Evolutionary conservation across 2,113 vertebrate genomes (phyloP), one percentile per base, ranked within the genome.

Genomic region (Heterotilapia buettikoferi): DNA sequence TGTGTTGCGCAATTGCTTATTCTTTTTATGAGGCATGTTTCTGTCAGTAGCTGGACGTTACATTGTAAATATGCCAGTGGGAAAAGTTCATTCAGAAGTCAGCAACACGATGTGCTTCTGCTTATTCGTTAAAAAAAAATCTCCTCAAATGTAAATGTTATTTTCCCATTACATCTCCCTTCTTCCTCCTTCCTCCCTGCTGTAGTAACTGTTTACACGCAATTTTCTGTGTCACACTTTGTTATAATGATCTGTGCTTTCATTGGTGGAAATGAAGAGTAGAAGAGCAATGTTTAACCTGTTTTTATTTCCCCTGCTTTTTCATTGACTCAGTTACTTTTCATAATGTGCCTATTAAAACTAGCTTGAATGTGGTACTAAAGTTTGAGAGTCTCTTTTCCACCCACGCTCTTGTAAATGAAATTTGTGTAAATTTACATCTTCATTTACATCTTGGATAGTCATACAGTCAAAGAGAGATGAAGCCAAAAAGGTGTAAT

Each of bases 221-320:
- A 19, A 2, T 16, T 53, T 36, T 24, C 57, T 73, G 11, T 47
- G 3, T 29, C 7, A 18, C 12, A 26, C 71, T 38, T 80, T 84
- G 50, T 89, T 53, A 26, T n/a, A 5, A 78, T 56, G n/a, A 61
- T 84, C 6, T 71, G 4, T 33, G 73, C 31, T 24, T 80, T n/a
- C 26, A 53, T 43, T 52, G 21, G n/a, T 66, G 26, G 14, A 43
- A 59, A 78, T 24, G 12, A 40, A 78, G 63, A 84, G n/a, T 40
- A 40, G 40, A 47, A 76, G 40, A 76, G 9, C 21, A 76, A 19
- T 29, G 5, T 68, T 24, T 68, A 47, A 29, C 71, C 24, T 29
- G 43, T 29, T 47, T 6, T 7, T 19, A 11, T 0, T 2, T 24
- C 3, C 31, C 6, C 29, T 16, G 5, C 18, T 86, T 71, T 82